Conservation (phyloP, 1,140 invertebrate genomes). For the Adelges cooleyi region DNA sequence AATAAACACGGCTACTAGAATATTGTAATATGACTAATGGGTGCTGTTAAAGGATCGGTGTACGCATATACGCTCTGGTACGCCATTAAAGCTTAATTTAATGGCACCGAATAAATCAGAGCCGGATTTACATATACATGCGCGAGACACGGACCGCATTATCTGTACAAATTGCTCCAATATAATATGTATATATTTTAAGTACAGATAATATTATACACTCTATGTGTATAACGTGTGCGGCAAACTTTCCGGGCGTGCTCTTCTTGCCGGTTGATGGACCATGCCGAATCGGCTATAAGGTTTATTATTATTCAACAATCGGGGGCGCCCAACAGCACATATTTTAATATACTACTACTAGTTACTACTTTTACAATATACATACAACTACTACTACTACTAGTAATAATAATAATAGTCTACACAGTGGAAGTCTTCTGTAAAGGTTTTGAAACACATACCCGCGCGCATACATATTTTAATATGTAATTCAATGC, state of each 20-base stretch:
- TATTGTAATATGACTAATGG: slow-evolving; percentile 21
- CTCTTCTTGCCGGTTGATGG: not conserved
- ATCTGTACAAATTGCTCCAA: slow-evolving; percentile 21
- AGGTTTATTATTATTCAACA: too few relatives aligned
- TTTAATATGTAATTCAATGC: too few relatives aligned
- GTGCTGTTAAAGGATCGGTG: slow-evolving; percentile 4
- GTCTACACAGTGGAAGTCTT: too few relatives aligned
- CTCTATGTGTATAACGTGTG: not conserved
- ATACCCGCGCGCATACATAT: not conserved
- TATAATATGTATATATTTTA: not conserved
- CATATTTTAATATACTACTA: too few relatives aligned
- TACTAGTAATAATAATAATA: too few relatives aligned
- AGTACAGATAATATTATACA: not conserved
- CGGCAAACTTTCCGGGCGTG: not conserved
- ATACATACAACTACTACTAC: too few relatives aligned
- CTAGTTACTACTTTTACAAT: too few relatives aligned
- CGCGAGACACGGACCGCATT: not conserved
- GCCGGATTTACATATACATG: slow-evolving; percentile 15
- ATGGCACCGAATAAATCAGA: slow-evolving; percentile 22
- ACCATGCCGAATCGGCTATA: slow-evolving; percentile 2
- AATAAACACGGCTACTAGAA: slow-evolving; percentile 19
- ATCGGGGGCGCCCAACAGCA: too few relatives aligned
- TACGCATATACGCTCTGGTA: not conserved
- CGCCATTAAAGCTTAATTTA: slow-evolving; percentile 26
- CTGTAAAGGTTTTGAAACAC: slow-evolving; percentile 1